Conservation (phyloP, 2,888 invertebrate genomes). For the Caenorhabditis afra region DNA sequence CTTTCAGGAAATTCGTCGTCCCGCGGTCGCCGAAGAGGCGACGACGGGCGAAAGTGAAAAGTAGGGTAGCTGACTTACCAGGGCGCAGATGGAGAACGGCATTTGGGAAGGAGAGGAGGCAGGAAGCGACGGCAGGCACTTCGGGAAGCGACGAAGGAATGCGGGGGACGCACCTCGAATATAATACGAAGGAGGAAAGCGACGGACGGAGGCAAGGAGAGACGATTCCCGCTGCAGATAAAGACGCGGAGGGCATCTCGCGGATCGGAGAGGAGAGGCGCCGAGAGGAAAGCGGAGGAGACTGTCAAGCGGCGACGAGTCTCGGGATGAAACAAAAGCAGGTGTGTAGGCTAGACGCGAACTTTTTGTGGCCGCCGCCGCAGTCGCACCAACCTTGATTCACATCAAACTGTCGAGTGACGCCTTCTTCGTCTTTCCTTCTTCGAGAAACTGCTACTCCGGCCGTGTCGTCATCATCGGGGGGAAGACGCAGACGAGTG, state of each 20-base stretch:
- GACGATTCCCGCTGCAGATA: slow-evolving; percentile 54
- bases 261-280: slow-evolving; percentile 30
- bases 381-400: slow-evolving; percentile 14
- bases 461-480: slow-evolving; percentile 9
- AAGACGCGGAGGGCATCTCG: slow-evolving; percentile 36
- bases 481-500: slow-evolving; percentile 11
- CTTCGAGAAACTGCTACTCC: slow-evolving; percentile 18
- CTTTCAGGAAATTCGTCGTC: slow-evolving; percentile 18
- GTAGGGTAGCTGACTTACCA: slow-evolving; percentile 53
- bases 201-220: slow-evolving; percentile 13
- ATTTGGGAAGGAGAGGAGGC: slow-evolving; percentile 5
- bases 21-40: slow-evolving; percentile 5
- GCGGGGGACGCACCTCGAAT: slow-evolving; percentile 28
- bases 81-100: slow-evolving; percentile 55
- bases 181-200: slow-evolving; percentile 15
- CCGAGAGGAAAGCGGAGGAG: slow-evolving; percentile 20
- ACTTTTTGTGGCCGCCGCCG: background rate
- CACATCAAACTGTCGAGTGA: slow-evolving; percentile 1
- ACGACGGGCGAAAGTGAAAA: slow-evolving; percentile 38
- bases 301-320: slow-evolving; percentile 28
- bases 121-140: background rate
- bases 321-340: slow-evolving; percentile 39
- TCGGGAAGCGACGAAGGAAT: slow-evolving; percentile 10
- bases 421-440: slow-evolving; percentile 7
- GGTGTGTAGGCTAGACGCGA: slow-evolving; percentile 44